Conservation (phyloP, 2,113 vertebrate genomes). For the Zapus hudsonius region DNA sequence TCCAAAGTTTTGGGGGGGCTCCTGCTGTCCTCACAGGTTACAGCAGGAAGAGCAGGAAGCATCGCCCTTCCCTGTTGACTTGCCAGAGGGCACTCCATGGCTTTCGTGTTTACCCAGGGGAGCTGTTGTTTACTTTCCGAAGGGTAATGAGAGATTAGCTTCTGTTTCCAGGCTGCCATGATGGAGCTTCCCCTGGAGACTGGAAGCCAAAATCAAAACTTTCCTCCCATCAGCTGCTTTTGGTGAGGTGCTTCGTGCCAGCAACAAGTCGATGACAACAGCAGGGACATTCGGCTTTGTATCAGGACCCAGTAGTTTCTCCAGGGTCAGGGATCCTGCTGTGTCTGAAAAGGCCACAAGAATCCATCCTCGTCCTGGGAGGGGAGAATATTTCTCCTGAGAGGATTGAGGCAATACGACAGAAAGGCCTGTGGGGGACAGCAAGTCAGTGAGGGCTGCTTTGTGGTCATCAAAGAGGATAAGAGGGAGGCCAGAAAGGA, state of each 20-base stretch:
- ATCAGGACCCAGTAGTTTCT: background rate
- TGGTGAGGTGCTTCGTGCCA: too few relatives aligned
- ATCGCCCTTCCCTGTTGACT: background rate
- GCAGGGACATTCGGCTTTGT: too few relatives aligned
- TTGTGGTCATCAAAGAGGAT: background rate
- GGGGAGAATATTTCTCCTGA: background rate
- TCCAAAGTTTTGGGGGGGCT: background rate
- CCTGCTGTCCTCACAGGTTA: background rate
- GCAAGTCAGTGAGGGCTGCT: background rate
- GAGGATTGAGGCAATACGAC: background rate
- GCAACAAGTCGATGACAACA: too few relatives aligned
- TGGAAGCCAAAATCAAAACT: too few relatives aligned
- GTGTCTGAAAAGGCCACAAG: background rate
- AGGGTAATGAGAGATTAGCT: conserved; percentile 37
- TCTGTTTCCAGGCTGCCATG: conserved; percentile 30
- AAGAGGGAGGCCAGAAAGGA: background rate
- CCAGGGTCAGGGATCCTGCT: background rate
- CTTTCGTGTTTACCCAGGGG: conserved; percentile 60
- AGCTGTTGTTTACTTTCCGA: conserved; percentile 55
- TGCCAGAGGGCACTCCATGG: background rate
- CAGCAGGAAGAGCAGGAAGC: background rate
- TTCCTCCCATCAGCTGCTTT: too few relatives aligned
- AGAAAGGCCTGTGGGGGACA: background rate
- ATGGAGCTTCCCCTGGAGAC: too few relatives aligned
- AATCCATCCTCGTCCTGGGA: too few relatives aligned